Evolutionary conservation across 2,797 vertebrate species (phyloP).

Genomic region (Cetoscarus ocellatus): DNA sequence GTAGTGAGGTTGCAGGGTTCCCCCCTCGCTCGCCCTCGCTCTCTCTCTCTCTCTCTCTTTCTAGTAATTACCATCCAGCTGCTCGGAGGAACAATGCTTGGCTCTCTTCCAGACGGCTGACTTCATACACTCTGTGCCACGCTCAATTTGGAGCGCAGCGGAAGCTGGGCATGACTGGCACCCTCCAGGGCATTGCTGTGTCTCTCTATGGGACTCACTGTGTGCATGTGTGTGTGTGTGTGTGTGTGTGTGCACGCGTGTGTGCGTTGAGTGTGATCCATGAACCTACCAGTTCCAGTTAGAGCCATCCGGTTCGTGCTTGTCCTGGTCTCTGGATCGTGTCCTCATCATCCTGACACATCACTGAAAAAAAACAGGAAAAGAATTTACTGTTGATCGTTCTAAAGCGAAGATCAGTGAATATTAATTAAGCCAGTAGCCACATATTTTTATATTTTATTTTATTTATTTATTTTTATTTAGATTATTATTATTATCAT

Average conservation of each 20-base stretch:
- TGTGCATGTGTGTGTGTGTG: conserved; percentile 41
- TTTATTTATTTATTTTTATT: too few relatives aligned
- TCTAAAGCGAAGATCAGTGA: too few relatives aligned
- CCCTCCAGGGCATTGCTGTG: conserved; percentile 72
- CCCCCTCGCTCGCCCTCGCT: conserved; percentile 22
- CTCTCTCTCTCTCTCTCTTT: conserved; percentile 32
- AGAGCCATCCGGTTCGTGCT: conserved; percentile 34
- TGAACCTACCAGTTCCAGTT: conserved; percentile 51
- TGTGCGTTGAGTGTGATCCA: conserved; percentile 31
- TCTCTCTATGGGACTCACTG: conserved; percentile 61
- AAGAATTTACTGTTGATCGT: neutral
- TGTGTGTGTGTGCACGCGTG: conserved; percentile 26
- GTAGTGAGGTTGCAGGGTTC: conserved; percentile 44
- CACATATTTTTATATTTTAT: too few relatives aligned
- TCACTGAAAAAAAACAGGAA: conserved; percentile 45
- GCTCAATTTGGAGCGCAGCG: conserved; percentile 78
- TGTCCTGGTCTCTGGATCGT: conserved; percentile 18
- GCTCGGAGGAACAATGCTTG: conserved; percentile 78
- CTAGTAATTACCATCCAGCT: conserved; percentile 79
- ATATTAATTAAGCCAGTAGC: too few relatives aligned
- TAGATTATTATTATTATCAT: too few relatives aligned
- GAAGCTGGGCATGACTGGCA: conserved; percentile 78
- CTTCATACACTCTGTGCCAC: conserved; percentile 80
- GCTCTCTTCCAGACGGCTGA: conserved; percentile 78
- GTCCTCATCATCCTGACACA: conserved; percentile 24